Base-by-base conservation (phyloP, 2,113 vertebrate genomes). In the Corythoichthys intestinalis region DNA sequence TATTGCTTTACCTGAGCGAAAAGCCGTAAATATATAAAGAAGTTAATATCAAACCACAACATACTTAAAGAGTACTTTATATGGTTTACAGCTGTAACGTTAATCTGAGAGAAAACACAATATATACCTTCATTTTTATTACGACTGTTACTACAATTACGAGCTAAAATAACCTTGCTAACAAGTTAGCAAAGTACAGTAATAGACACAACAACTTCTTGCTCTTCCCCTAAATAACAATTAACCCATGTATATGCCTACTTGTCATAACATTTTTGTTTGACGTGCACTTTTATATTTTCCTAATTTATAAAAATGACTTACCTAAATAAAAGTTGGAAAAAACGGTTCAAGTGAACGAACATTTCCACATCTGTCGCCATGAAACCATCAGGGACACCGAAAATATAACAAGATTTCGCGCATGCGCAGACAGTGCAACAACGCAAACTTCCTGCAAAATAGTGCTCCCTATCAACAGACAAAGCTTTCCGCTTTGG, bases 381-480 rank as follows among this genome's bases (percentile, higher is more conserved):
- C 47, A 6, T 4, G 15, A 20, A 77, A 66, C 41, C 59, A 72
- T 65, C 49, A 7, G 17, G 53, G 10, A 60, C 20, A 12, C 62
- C 1, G 28, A 44, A 65, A 37, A 41, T 6, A 44, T 41, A 66
- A 48, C 34, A 13, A 1, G 47, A 6, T 4, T 53, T 1, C 20
- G 68, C 88, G 66, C 90, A 81, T 88, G 90, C 89, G 90, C 83
- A 56, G 10, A 67, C 0, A 2, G 41, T 0, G 28, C 60, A 15
- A 48, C 64, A 44, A 44, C 20, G 56, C 11, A 20, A 41, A 85
- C 88, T 90, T 92, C 91, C 90, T 91, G 91, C 89, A 37, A 89
- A 88, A 91, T 86, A 88, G 88, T 89, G 86, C 28, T 88, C 89
- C 89, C 76, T 90, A 84, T 91, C 91, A 90, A 90, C 89, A 90